A percentile compares a stretch with the other conserved stretches of the same genome.
Conservation (phyloP, 2,797 vertebrate species). For the Chromis chromis region DNA sequence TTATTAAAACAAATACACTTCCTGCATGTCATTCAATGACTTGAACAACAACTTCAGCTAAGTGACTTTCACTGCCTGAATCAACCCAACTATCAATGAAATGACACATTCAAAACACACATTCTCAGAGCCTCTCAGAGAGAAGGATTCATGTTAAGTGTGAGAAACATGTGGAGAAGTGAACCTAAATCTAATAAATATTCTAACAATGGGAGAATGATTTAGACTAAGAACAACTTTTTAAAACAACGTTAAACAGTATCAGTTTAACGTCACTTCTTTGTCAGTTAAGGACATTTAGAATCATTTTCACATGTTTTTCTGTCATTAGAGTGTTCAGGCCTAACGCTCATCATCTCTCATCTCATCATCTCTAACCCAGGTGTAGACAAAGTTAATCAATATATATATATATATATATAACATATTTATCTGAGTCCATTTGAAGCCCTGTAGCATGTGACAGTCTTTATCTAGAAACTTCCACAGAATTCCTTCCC, state of each 20-base stretch:
- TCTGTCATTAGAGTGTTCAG: too few species aligned
- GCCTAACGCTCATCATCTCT: too few species aligned
- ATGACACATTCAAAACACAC: background rate
- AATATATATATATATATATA: background rate
- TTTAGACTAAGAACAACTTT: background rate
- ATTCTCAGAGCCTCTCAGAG: background rate
- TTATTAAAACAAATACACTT: slow-evolving; percentile 1
- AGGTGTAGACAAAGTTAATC: too few species aligned
- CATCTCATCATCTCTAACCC: too few species aligned
- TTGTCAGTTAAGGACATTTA: background rate
- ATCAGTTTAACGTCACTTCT: too few species aligned
- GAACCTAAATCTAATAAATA: background rate
- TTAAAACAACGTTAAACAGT: too few species aligned
- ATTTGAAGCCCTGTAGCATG: slow-evolving; percentile 4
- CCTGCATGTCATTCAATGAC: background rate
- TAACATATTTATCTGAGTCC: background rate
- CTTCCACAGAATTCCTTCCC: slow-evolving; percentile 27
- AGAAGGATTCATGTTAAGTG: background rate
- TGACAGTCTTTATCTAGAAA: slow-evolving; percentile 39
- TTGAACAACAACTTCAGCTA: background rate
- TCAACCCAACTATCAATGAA: background rate
- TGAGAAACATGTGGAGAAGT: background rate
- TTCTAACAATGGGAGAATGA: background rate
- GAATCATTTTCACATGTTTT: too few species aligned
- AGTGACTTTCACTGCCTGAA: background rate